Evolutionary conservation across 2,113 vertebrate genomes (phyloP), one percentile per base, ranked within the genome.

Genomic region (Malurus alboscapulatus): DNA sequence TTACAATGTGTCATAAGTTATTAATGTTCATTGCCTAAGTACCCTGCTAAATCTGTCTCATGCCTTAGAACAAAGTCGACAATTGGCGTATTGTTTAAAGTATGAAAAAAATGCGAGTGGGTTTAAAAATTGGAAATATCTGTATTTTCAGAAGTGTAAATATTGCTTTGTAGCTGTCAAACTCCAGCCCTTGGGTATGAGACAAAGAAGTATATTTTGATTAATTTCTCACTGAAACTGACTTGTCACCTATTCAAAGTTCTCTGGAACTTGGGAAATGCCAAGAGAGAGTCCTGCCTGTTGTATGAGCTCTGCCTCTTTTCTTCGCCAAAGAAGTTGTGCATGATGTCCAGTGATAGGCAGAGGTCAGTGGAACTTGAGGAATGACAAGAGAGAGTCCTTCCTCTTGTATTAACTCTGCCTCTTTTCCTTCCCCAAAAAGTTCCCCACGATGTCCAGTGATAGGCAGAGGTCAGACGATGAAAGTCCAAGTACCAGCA

Each of bases 401-500:
- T 89, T 55, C 48, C 76, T 71, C 25, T 38, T 65, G 40, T 92
- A 45, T 84, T 93, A 90, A 97, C 78, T 93, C 67, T 75, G 61
- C 63, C 53, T 94, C 73, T 79, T 78, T 57, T 74, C 30, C 32
- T 40, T 66, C 32, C 47, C 17, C 32, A 2, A 72, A 93, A 97
- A 97, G 94, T 94, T 96, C 80, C 95, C 66, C 97, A 98, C 97
- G 81, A 99, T 99, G 98, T 99, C 98, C 97, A 98, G 98, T 97
- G 98, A 99, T 94, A 98, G 98, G 96, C 98, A 99, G 80, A 98
- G 98, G 97, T 98, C 98, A 79, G 98, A 98, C 16, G 98, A 98
- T 97, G 98, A 99, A 96, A 99, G 98, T 96, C 98, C 98, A 67
- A 99, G 98, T 97, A 99, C 98, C 97, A 99, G 98, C 97, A 99